phyloP scores from a whole-genome alignment of 1,140 invertebrate genomes.

The Vollenhovia emeryi region DNA sequence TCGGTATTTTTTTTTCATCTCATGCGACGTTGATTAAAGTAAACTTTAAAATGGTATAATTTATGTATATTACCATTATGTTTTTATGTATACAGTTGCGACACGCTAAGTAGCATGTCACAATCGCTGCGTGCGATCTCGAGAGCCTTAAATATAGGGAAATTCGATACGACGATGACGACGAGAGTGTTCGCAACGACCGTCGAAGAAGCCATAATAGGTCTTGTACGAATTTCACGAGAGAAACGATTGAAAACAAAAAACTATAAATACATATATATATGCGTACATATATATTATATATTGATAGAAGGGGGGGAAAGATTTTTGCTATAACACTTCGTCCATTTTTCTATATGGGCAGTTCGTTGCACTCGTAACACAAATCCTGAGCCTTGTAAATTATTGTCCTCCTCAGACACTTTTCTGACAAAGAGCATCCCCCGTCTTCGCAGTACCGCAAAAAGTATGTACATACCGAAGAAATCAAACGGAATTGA shows the following conservation, averaged over 20 bases:
- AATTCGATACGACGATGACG: slow-evolving; percentile 57
- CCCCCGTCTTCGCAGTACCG: slow-evolving; percentile 22
- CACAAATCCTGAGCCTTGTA: slow-evolving; percentile 74
- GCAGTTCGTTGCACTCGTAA: slow-evolving; percentile 75
- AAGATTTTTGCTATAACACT: slow-evolving; percentile 78
- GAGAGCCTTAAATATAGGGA: slow-evolving; percentile 22
- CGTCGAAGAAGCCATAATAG: slow-evolving; percentile 67
- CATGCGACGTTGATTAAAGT: slow-evolving; percentile 29
- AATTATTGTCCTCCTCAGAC: slow-evolving; percentile 67
- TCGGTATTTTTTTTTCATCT: slow-evolving; percentile 6
- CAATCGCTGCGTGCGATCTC: slow-evolving; percentile 34
- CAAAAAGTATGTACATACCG: slow-evolving; percentile 18
- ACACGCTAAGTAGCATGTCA: slow-evolving; percentile 47
- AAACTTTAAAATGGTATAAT: slow-evolving; percentile 23
- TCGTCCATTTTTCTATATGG: slow-evolving; percentile 80
- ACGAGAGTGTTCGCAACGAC: slow-evolving; percentile 62
- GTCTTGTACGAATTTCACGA: slow-evolving; percentile 60
- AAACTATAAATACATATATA: slow-evolving; percentile 62
- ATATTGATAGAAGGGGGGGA: slow-evolving; percentile 40
- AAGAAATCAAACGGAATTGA: slow-evolving; percentile 48
- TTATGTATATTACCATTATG: slow-evolving; percentile 42
- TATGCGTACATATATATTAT: slow-evolving; percentile 47
- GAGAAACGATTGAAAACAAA: slow-evolving; percentile 44
- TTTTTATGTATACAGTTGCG: slow-evolving; percentile 26
- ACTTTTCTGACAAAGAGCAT: slow-evolving; percentile 48